Percentiles rank a stretch among this genome's conserved stretches.
Evolutionary conservation across 2,888 invertebrate genomes (phyloP).

Genomic region (Syrphus vitripennis): DNA sequence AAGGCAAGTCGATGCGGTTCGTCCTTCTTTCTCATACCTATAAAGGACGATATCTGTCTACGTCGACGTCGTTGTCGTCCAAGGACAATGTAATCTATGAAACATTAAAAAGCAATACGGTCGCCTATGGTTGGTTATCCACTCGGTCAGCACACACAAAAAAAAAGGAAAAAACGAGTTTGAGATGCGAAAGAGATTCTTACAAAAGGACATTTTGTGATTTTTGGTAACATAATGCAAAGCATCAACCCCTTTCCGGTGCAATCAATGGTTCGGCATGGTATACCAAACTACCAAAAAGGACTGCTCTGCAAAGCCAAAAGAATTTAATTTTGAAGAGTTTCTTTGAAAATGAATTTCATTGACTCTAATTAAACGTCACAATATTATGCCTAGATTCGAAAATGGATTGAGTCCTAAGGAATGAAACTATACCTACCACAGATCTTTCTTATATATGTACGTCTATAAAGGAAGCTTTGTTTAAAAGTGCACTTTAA

Average conservation of each 20-base stretch:
- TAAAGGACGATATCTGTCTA: conserved; percentile 25
- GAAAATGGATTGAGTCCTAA: background rate
- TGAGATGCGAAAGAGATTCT: conserved; percentile 42
- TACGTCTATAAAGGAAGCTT: conserved; percentile 5
- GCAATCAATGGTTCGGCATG: conserved; percentile 30
- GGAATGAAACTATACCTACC: background rate
- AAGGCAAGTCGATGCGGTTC: conserved; percentile 45
- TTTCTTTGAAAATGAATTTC: conserved; percentile 63
- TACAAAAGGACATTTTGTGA: conserved; percentile 64
- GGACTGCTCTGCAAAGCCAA: conserved; percentile 39
- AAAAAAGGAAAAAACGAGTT: background rate
- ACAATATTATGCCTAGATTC: conserved; percentile 59
- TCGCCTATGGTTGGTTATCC: conserved; percentile 61
- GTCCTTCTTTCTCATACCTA: conserved; percentile 36
- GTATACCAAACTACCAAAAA: conserved; percentile 42
- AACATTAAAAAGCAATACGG: conserved; percentile 72
- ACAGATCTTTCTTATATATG: conserved; percentile 18
- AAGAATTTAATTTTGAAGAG: conserved; percentile 62
- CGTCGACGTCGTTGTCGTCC: conserved; percentile 37
- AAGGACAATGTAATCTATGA: conserved; percentile 71
- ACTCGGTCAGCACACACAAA: conserved; percentile 8
- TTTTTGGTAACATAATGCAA: conserved; percentile 65
- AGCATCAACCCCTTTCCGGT: conserved; percentile 49
- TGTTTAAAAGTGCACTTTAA: conserved; percentile 64
- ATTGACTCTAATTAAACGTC: conserved; percentile 61